Evolutionary conservation across 2,113 vertebrate species (phyloP).

Genomic region (Tachysurus fulvidraco): DNA sequence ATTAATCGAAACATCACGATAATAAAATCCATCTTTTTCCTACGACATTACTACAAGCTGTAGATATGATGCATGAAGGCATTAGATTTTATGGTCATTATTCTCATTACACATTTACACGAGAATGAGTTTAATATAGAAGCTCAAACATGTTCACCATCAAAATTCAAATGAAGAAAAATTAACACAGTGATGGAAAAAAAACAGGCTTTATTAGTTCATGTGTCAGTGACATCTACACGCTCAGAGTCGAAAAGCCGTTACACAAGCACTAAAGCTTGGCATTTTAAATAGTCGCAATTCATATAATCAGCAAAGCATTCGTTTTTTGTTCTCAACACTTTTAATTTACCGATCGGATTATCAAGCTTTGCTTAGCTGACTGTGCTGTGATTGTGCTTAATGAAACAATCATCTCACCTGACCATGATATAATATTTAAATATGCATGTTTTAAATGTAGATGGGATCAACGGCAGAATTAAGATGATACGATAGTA

Average conservation of each 20-base stretch:
- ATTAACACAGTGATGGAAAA: slow-evolving; percentile 41
- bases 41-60: too few relatives aligned
- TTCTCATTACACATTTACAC: neutral
- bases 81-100: neutral
- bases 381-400: slow-evolving; percentile 9
- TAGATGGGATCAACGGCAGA: neutral
- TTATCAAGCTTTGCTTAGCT: slow-evolving; percentile 9
- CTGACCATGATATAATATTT: neutral
- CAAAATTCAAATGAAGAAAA: neutral
- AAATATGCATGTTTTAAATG: slow-evolving; percentile 32
- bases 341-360: neutral
- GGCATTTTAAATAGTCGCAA: slow-evolving; percentile 27
- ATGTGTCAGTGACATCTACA: slow-evolving; percentile 58
- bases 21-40: neutral
- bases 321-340: slow-evolving; percentile 40
- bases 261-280: slow-evolving; percentile 40
- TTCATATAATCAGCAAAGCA: slow-evolving; percentile 30
- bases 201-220: slow-evolving; percentile 67
- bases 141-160: neutral
- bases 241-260: slow-evolving; percentile 54
- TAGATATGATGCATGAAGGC: neutral
- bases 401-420: slow-evolving; percentile 6
- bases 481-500: slow-evolving; percentile 11
- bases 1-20: neutral
- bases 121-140: neutral